Percentiles rank a stretch among this genome's conserved stretches.
phyloP scores from a whole-genome alignment of 2,797 vertebrate genomes.

The Mormyrus proboscirostris region DNA sequence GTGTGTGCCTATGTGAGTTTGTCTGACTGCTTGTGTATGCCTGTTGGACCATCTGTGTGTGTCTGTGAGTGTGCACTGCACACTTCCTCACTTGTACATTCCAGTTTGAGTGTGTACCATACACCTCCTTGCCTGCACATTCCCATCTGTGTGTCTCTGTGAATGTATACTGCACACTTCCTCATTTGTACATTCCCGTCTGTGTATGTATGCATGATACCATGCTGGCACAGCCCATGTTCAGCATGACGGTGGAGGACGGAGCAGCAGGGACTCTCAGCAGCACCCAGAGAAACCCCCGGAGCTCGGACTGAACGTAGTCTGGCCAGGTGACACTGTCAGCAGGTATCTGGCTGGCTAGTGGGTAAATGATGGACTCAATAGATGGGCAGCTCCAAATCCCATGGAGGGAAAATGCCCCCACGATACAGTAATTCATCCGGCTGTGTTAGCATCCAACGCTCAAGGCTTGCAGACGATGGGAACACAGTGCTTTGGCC shows the following conservation, averaged over 20 bases:
- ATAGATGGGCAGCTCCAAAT: background rate
- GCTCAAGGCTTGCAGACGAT: background rate
- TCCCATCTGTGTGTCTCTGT: background rate
- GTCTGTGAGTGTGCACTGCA: background rate
- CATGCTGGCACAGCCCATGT: background rate
- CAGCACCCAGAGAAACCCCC: background rate
- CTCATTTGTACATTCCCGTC: background rate
- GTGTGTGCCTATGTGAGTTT: no score
- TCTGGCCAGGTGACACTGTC: background rate
- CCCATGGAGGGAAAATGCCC: background rate
- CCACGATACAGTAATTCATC: background rate
- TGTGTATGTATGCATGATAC: background rate
- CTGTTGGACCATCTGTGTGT: background rate
- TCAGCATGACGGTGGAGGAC: background rate
- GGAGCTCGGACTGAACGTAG: background rate
- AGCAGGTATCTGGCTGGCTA: background rate
- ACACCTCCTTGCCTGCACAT: background rate
- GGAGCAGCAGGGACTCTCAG: background rate
- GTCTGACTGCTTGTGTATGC: no score
- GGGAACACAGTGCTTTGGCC: background rate
- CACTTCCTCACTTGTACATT: background rate
- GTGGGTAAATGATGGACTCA: background rate
- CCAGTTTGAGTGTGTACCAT: background rate
- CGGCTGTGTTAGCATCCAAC: background rate
- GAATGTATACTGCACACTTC: background rate